Evolutionary conservation across 1,140 invertebrate genomes (phyloP), one percentile per base, ranked within the genome.

Genomic region (Euura saliciscinereae): DNA sequence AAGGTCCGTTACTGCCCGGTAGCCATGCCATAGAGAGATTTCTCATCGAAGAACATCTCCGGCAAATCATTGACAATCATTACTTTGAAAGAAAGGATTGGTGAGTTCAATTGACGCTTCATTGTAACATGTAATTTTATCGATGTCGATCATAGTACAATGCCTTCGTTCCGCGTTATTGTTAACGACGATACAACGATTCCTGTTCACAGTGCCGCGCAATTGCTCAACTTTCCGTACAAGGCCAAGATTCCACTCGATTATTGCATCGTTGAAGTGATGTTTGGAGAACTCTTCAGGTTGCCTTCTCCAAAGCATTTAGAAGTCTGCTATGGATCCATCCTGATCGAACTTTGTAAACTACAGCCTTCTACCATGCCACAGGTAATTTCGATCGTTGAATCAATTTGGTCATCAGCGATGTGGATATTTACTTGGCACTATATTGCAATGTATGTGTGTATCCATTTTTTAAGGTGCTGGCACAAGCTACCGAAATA

Each of bases 401-500:
- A 51, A 59, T 13, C 4, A 28, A 28, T 28, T 28, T 28, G 28
- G 28, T 28, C 28, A 28, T 28, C 28, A 28, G 28, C 28, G 28
- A 28, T 28, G 28, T 28, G 28, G 13, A 68, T 10, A 10, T 71
- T 74, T 68, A 59, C 10, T 69, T 66, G 43, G 6, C 46, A 69
- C 6, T 1, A 46, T 67, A 13, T 70, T 72, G 42, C 8, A 44
- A 66, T 69, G 70, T 51, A 66, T 45, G n/a, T 3, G 44, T 43
- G 66, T 45, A 45, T 45, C 10, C 44, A 10, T 71, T 73, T 46
- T 66, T 28, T 28, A 65, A 86, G 87, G 89, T 98, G 66, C 88
- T 99, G 70, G 98, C 98, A 10, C 97, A 99, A 88, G 97, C 98
- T 3, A 98, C 98, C 42, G 98, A 99, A 89, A 95, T 99, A 79